Base-by-base conservation (phyloP, 2,888 invertebrate species). In the Agrochola macilenta region DNA sequence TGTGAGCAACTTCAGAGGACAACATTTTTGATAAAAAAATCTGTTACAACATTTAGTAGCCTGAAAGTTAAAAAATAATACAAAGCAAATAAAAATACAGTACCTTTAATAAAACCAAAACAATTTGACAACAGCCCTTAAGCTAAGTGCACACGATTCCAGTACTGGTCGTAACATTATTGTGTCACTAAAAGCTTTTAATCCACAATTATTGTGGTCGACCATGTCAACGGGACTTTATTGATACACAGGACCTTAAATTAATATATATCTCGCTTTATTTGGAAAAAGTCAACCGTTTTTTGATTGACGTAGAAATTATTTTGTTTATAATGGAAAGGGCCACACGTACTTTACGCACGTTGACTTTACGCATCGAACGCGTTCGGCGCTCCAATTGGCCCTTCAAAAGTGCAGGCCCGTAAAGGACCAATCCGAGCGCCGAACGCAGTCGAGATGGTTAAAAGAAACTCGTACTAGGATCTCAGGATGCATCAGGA, bases 151-250 rank as follows among this genome's bases (percentile, higher is more conserved):
- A 80, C 72, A 79, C 64, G 65, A 78, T 52, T 39, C 65, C 57
- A n/a, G 73, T 61, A 30, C 54, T n/a, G 81, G 70, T 85, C 84
- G 78, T 87, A 84, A 87, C 78, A 72, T 82, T 85, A 87, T 86
- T 85, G 85, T 73, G 76, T 72, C 72, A 43, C 65, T 61, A 76
- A 78, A 80, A 79, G 79, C 84, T 85, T 85, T 86, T 87, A 88
- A 88, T 85, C 82, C 81, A 74, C 89, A 87, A 85, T 87, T 81
- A 83, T 63, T 77, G 76, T 76, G 75, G 77, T 60, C 66, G 58
- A 54, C 69, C 57, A 63, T 79, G 83, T 78, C 83, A 79, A 74
- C 81, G 63, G 69, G 43, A 46, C 80, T 88, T 85, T 85, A 85
- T 81, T 74, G 70, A 65, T 58, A 58, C 57, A 79, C 43, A 69